These are phyloP conservation scores for Neotoxoptera formosana DNA, from an alignment of 1,140 invertebrate species.

Conservation along the genomic window DNA sequence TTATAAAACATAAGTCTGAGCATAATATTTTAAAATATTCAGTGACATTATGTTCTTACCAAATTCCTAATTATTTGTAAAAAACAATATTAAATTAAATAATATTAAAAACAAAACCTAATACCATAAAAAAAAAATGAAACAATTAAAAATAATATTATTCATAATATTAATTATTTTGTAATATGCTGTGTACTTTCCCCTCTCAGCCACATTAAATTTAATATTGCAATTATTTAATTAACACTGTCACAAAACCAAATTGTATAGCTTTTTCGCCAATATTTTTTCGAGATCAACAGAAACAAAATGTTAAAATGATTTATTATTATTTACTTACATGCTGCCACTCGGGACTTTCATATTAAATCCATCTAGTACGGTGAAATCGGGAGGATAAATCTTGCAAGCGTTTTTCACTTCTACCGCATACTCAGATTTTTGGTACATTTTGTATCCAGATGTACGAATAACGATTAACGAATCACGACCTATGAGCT, in stretches of 20 bases:
- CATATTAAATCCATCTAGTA: background rate
- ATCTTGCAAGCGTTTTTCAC: slow-evolving; percentile 11
- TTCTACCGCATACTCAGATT: background rate
- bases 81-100: background rate
- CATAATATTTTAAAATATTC: too few species aligned
- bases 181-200: background rate
- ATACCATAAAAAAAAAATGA: background rate
- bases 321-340: background rate
- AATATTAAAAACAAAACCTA: background rate
- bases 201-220: background rate
- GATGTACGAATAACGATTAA: background rate
- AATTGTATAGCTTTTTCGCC: background rate
- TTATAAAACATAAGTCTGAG: too few species aligned
- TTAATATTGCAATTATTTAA: background rate
- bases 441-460: background rate
- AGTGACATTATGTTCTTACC: too few species aligned
- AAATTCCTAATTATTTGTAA: too few species aligned
- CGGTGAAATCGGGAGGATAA: background rate
- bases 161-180: background rate
- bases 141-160: background rate
- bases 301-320: background rate
- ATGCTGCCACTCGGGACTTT: background rate
- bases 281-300: background rate
- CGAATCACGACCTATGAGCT: background rate
- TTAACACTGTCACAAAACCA: background rate